These are phyloP conservation scores for Colaptes auratus DNA, from an alignment of 2,113 vertebrate genomes.

Conservation along the genomic window DNA sequence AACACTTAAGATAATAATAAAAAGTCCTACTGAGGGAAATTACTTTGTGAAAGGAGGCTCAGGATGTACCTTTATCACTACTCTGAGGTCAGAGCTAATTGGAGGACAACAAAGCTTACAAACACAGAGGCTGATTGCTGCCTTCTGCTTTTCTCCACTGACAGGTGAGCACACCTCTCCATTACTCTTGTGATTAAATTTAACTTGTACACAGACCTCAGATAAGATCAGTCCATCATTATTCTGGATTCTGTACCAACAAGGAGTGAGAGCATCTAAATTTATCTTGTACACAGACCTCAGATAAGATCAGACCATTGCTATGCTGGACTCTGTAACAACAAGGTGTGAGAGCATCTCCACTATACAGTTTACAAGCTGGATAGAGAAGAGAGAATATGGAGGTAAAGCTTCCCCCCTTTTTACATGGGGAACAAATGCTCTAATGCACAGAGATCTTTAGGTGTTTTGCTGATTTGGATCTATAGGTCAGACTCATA, in stretches of 20 bases:
- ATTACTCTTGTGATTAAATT: neutral
- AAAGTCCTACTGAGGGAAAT: constrained; percentile 5
- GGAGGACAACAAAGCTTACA: neutral
- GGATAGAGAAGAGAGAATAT: neutral
- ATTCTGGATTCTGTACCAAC: neutral
- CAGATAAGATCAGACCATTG: neutral
- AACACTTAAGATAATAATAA: neutral
- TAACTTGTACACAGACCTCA: neutral
- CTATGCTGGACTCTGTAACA: neutral
- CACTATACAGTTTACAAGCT: neutral
- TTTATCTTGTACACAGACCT: neutral
- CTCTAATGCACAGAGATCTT: neutral
- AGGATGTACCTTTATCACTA: neutral
- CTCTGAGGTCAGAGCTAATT: constrained; percentile 4
- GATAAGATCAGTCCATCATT: neutral
- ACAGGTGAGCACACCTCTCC: neutral
- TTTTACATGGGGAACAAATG: neutral
- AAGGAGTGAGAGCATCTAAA: neutral
- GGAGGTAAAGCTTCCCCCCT: neutral
- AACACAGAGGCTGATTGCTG: neutral
- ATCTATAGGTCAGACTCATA: neutral
- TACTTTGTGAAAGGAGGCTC: neutral
- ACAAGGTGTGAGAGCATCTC: neutral
- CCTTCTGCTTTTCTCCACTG: neutral
- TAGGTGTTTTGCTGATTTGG: neutral